phyloP scores from a whole-genome alignment of 2,888 invertebrate genomes.

The Drosophila atripex region DNA sequence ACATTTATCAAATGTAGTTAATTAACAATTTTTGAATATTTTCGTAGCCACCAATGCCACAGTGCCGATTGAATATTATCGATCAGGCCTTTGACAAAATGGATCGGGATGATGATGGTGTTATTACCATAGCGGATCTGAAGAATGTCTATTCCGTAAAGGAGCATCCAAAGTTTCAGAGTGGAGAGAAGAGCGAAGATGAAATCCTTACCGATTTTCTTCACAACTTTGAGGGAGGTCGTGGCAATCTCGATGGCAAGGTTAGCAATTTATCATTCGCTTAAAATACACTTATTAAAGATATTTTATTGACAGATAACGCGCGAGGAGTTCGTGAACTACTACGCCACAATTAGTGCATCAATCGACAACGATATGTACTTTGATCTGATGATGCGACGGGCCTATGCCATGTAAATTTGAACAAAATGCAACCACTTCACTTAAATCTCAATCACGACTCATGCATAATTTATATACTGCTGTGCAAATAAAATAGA shows the following conservation, averaged over 20 bases:
- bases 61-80: conserved; percentile 89
- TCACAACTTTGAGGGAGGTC: conserved; percentile 91
- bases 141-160: conserved; percentile 92
- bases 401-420: conserved; percentile 92
- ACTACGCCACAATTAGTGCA: conserved; percentile 96
- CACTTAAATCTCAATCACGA: conserved; percentile 31
- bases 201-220: conserved; percentile 92
- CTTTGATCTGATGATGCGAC: conserved; percentile 98
- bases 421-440: neutral
- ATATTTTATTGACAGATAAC: conserved; percentile 89
- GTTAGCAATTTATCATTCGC: conserved; percentile 83
- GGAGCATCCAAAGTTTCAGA: conserved; percentile 92
- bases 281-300: neutral
- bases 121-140: conserved; percentile 91
- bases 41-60: conserved; percentile 91
- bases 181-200: conserved; percentile 95
- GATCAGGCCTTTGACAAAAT: conserved; percentile 93
- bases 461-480: conserved; percentile 56
- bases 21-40: neutral
- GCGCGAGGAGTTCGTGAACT: conserved; percentile 96
- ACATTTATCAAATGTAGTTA: too few species aligned
- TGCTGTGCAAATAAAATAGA: conserved; percentile 24
- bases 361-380: conserved; percentile 97
- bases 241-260: conserved; percentile 88
- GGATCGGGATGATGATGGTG: conserved; percentile 93